Base-by-base conservation (phyloP, 2,888 invertebrate genomes). In the Melinaea menophilus region DNA sequence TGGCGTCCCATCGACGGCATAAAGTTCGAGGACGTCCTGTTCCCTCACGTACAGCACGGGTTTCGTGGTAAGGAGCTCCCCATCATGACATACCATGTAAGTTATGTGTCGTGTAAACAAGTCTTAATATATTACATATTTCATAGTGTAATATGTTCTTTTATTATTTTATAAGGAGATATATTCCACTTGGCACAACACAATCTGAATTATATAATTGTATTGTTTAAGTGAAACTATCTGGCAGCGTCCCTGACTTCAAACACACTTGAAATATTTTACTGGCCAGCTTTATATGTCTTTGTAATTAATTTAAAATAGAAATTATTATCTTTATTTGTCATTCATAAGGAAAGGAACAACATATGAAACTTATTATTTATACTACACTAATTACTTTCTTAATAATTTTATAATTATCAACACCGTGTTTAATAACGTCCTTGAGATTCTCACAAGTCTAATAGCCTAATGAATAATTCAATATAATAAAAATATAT, bases 31-130 rank as follows among this genome's bases (percentile, higher is more conserved):
- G 96, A 97, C 75, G 92, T 93, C 12, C 79, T 96, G 45, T 97
- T 97, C 83, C 96, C 96, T 0, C 96, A 97, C 75, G 91, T 95
- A 0, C 92, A 91, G 1, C 94, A 97, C 67, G 95, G 96, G 9
- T 97, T 97, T 75, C 91, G 96, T 56, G 94, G 95, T 37, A 93
- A 94, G 71, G 92, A 86, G 22, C 81, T 97, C 68, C 94, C 95
- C 0, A 90, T 97, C 41, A 91, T 95, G 1, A 94, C 96, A 0
- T 94, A 94, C 77, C 95, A 97, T 82, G 97, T 97, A 86, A 92
- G 93, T 73, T 51, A 9, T 51, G 1, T 5, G n/a, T 22, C 22
- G 0, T 51, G 22, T 48, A 13, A 13, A n/a, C 48, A 12, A 48
- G 5, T 12, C 5, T 2, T 22, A 48, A 48, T 48, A 22, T 13